Evolutionary conservation across 2,888 invertebrate genomes (phyloP).

Genomic region (Aromia moschata): DNA sequence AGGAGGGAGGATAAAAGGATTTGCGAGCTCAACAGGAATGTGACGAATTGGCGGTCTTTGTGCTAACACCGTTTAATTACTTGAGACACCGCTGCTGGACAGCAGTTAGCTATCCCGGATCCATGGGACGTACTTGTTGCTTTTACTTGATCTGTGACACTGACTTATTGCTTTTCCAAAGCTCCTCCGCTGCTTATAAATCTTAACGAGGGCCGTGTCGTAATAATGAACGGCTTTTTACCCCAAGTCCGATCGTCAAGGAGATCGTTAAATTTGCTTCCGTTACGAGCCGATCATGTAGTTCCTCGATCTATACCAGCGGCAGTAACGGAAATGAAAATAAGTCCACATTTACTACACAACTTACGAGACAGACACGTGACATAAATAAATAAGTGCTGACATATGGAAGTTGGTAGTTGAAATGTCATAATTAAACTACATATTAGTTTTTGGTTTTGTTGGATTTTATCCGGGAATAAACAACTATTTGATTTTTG

Average conservation of each 20-base stretch:
- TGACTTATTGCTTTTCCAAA: constrained; percentile 34
- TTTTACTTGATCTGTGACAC: constrained; percentile 24
- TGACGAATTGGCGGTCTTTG: constrained; percentile 42
- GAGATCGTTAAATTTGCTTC: constrained; percentile 18
- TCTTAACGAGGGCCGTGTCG: constrained; percentile 31
- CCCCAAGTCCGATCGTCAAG: constrained; percentile 17
- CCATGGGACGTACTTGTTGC: constrained; percentile 38
- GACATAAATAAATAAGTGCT: not conserved
- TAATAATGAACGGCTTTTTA: constrained; percentile 32
- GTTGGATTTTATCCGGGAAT: too few species aligned
- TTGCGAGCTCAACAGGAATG: constrained; percentile 13
- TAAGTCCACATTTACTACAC: constrained; percentile 7
- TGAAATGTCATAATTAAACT: too few species aligned
- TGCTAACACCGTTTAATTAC: constrained; percentile 42
- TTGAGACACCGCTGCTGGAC: constrained; percentile 36
- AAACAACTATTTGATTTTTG: too few species aligned
- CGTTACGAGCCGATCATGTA: not conserved
- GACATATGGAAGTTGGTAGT: not conserved
- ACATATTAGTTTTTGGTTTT: too few species aligned
- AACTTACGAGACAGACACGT: not conserved
- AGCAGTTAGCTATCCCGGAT: constrained; percentile 14
- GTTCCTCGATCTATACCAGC: not conserved
- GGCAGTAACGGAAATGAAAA: not conserved
- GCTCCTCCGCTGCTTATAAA: constrained; percentile 30
- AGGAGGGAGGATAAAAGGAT: constrained; percentile 21